Evolutionary conservation across 2,888 invertebrate genomes (phyloP), one percentile per base, ranked within the genome.

Genomic region (Xanthia togata): DNA sequence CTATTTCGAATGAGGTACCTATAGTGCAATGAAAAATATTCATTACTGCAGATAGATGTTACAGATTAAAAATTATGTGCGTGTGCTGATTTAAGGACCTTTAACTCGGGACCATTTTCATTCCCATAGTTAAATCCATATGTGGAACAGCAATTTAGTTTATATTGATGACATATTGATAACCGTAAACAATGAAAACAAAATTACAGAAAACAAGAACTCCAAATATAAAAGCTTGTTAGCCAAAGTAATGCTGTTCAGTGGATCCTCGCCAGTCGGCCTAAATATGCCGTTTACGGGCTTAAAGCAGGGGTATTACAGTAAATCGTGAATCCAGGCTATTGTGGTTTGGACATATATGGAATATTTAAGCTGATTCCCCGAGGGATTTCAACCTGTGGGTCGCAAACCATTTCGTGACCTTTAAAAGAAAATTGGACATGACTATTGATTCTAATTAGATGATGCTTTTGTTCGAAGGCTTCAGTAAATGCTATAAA

Each of bases 331-430:
- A 93, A 93, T 90, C 89, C 86, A 87, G 91, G 90, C 93, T 92
- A 94, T 94, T 94, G 93, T 94, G 89, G 87, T 85, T 87, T 86
- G 86, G 92, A 93, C 93, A 70, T 94, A 94, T 94, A 94, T 91
- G 94, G 94, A 86, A 90, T 91, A 93, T 90, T 90, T 87, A 91
- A 89, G 63, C 88, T 90, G 84, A 90, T 90, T 90, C 91, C 90
- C 89, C 80, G 73, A 84, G 86, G 87, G 90, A 90, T 88, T 89
- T 89, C 90, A 91, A 91, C 92, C 91, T 86, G 70, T 79, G 74
- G 91, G 90, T 93, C 92, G 89, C 85, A 87, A 90, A 88, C 90
- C 89, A 89, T 91, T 89, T 88, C 88, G 85, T 89, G 89, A 90
- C 89, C 91, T 92, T 90, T 91, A 86, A 85, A 87, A 91, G 92